Evolutionary conservation across 2,113 vertebrate genomes (phyloP).

Genomic region (Rhizomys pruinosus): DNA sequence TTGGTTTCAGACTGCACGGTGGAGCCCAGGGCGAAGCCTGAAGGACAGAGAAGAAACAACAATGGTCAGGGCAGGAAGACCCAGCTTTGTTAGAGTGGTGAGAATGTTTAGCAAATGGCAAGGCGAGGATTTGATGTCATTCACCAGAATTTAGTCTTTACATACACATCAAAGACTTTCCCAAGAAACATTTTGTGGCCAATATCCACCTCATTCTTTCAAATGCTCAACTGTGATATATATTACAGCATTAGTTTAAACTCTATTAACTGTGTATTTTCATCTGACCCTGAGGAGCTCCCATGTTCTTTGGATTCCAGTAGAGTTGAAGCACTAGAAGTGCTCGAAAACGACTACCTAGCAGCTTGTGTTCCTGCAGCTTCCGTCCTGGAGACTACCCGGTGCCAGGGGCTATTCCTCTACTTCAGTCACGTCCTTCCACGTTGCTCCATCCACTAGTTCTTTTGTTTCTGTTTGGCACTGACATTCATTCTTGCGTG

Average conservation of each 20-base stretch:
- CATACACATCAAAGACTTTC: neutral
- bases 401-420: neutral
- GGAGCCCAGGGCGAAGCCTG: slow-evolving; percentile 80
- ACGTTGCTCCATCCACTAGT: neutral
- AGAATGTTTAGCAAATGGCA: neutral
- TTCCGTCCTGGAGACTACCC: neutral
- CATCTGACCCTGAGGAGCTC: neutral
- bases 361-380: too few relatives aligned
- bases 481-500: neutral
- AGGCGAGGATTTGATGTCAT: too few relatives aligned
- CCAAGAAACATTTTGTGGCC: neutral
- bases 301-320: neutral
- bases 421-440: neutral
- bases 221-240: neutral
- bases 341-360: neutral
- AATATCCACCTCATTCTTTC: neutral
- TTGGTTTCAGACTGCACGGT: slow-evolving; percentile 79
- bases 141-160: neutral
- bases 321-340: neutral
- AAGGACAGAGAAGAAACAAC: neutral
- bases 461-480: neutral
- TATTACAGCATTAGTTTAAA: neutral
- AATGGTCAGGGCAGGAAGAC: neutral
- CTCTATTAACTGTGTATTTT: neutral
- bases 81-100: neutral